Evolutionary conservation across 2,888 invertebrate species (phyloP), one percentile per base, ranked within the genome.

Genomic region (Subacronicta megacephala): DNA sequence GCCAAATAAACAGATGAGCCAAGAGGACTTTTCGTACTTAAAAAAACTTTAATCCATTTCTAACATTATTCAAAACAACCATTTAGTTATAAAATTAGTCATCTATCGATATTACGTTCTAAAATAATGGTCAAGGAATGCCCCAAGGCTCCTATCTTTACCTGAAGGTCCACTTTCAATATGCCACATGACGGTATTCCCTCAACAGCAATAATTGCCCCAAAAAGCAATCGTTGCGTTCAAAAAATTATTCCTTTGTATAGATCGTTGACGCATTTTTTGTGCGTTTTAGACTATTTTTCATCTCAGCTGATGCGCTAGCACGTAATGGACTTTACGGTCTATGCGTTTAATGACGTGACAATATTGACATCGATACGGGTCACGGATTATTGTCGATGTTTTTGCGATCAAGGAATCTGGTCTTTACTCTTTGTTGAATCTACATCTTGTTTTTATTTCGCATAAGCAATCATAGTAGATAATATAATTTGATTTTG

Each of bases 311-410:
- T 46, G 53, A 68, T 72, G 70, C 81, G 81, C 78, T 75, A 64
- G 74, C 88, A 89, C 88, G 89, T 88, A 85, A 78, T 77, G 66
- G 75, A 62, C 56, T 60, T 87, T 80, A 88, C 85, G 85, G 81
- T 84, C 82, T 77, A 77, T 78, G 85, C 75, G 60, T 75, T 69
- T 84, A 81, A 82, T 81, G 88, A 88, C 89, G 90, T 88, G 90
- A 88, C 88, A 77, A 86, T 90, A 89, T 88, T 77, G 85, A 73
- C 72, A 70, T 74, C 76, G 81, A 78, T 64, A 77, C 78, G 77
- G 81, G 81, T 84, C 77, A 74, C 66, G 65, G 68, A 62, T 67
- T 60, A 52, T 62, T 44, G 57, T 64, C 63, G 29, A 29, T 7
- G 38, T 44, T 61, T 64, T 64, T 47, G 36, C 50, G 1, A 47